Base-by-base conservation (phyloP, 2,888 invertebrate species). In the Cheilosia pagana region DNA sequence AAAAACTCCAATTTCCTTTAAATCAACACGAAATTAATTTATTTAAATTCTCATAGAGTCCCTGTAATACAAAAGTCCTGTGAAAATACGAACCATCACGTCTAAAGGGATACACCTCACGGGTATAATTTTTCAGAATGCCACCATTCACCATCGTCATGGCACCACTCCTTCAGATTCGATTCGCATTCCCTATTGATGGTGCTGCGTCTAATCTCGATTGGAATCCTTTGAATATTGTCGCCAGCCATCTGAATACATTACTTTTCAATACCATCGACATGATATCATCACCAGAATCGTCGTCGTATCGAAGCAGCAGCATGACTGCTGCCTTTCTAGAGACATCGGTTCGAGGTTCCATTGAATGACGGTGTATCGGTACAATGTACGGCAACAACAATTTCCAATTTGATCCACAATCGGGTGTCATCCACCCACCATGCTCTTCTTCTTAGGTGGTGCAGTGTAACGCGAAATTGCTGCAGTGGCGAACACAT, bases 181-280 rank as follows among this genome's bases (percentile, higher is more conserved):
- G 57, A 53, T 67, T 82, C 71, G 48, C 16, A 77, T 67, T 72
- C 63, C 25, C 41, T 19, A 31, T 10, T 41, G 71, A 3, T 72
- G 71, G 21, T 63, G 35, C 57, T 68, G 68, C 68, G 68, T 74
- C 59, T 78, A 74, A 83, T 79, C 74, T 79, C 62, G 79, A 83
- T 79, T 83, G 78, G 74, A 79, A 74, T 83, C 77, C 82, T 78
- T 78, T 82, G 78, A 82, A 79, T 79, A 83, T 74, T 70, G 79
- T 83, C 83, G 78, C 79, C 83, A 83, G 68, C 79, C 59, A 74
- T 74, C 68, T 79, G 83, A 83, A 79, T 83, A 75, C 63, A 79
- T 79, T 83, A 83, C 79, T 72, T 74, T 70, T 63, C 74, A 63
- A 79, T 74, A 53, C 45, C 71, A 68, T 43, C 68, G 43, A 81